Base-by-base conservation (phyloP, 2,888 invertebrate species). In the Oscheius onirici region DNA sequence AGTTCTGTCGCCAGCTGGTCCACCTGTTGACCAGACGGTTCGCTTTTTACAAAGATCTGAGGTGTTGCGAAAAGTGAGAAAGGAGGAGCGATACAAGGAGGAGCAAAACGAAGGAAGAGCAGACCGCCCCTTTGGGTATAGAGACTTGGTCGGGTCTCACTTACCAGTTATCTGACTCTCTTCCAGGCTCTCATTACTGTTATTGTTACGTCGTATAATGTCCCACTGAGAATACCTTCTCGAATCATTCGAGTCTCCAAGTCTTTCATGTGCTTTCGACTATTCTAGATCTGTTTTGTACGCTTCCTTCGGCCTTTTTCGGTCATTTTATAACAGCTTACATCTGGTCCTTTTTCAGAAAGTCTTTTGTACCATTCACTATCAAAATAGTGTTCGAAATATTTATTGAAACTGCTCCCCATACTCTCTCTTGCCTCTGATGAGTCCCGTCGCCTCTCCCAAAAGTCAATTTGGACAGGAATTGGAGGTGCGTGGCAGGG, bases 401-500 rank as follows among this genome's bases (percentile, higher is more conserved):
- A n/a, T 34, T 34, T 34, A 3, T 34, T 8, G 34, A 3, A 34
- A 34, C 41, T 43, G 15, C 58, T 58, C 43, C 58, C 22, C 41
- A 28, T 34, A n/a, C 26, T 54, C 54, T 54, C 20, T 54, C 20
- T 24, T 2, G 22, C 6, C 26, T 26, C 26, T 26, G 15, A 24
- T 24, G 24, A 24, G 24, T 26, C 26, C 54, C 17, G 15, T 24
- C 54, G 22, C 26, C 26, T 26, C 26, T 17, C 17, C 54, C 54
- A 26, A 55, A 55, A 55, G 58, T 58, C 58, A 58, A 58, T 55
- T 55, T 55, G 28, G 26, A 55, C 28, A 55, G 43, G 22, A 58
- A 58, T 58, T 58, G 58, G 58, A 58, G 58, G 58, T 58, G 58
- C 58, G 58, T 58, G 58, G 58, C 24, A 40, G 58, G 43, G 58